Base-by-base conservation (phyloP, 2,113 vertebrate genomes). In the Halichoerus grypus region DNA sequence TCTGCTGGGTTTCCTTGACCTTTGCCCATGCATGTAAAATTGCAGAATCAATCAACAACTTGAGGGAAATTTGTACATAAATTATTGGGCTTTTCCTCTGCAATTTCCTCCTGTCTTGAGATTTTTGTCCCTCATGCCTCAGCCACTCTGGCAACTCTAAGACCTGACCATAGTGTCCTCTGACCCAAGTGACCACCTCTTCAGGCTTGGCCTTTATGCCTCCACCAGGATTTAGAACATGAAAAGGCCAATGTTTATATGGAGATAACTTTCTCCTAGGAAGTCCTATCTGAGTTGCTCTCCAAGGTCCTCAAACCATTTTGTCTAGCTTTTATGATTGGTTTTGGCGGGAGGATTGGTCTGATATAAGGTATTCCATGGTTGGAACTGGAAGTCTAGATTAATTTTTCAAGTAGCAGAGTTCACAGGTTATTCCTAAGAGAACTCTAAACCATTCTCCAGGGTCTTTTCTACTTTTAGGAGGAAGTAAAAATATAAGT, bases 401-500 rank as follows among this genome's bases (percentile, higher is more conserved):
- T 49, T 95, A 51, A 95, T 59, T 87, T 71, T 82, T 90, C 36
- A 90, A 71, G 36, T 51, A 94, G 16, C 36, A 69, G 18, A 82
- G 49, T n/a, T 88, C 8, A 86, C 31, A 3, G 28, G 51, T 88
- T 93, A 84, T 84, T 83, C 28, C 74, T 69, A 59, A 4, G 15
- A 79, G 59, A 90, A 90, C 31, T 77, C 42, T 72, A 95, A 91
- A 83, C 28, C 26, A 79, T 65, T 95, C 89, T 79, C 53, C 42
- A 57, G 33, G 9, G 36, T 93, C 36, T 91, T 63, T 82, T 63
- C 49, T 81, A 85, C 42, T 77, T 85, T 87, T 15, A 49, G 53
- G 49, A 96, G 19, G 55, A 96, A 81, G 42, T 61, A 67, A 85
- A 94, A 92, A 31, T 42, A 8, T 21, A 84, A 96, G n/a, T 81